These are phyloP conservation scores for Dynastes maya DNA, from an alignment of 2,888 invertebrate genomes.

Conservation along the genomic window DNA sequence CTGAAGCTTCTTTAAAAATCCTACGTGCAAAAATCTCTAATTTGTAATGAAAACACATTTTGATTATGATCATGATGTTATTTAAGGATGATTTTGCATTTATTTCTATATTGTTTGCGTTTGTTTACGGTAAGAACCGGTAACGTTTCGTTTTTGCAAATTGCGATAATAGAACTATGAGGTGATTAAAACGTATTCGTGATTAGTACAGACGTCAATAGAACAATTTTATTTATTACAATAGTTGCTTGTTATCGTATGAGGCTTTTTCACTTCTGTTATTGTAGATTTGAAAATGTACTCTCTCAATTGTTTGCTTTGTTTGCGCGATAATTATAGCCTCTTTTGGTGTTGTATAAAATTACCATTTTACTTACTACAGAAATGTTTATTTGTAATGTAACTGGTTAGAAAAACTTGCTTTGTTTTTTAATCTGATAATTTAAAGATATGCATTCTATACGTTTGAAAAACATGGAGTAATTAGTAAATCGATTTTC, in stretches of 20 bases:
- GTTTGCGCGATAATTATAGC: too few relatives aligned
- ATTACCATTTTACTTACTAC: too few relatives aligned
- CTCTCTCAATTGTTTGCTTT: too few relatives aligned
- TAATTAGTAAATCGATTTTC: too few relatives aligned
- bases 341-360: too few relatives aligned
- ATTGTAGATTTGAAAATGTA: too few relatives aligned
- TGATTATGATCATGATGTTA: background rate
- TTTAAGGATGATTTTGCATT: constrained; percentile 44
- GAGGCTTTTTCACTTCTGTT: too few relatives aligned
- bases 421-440: too few relatives aligned
- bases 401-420: too few relatives aligned
- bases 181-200: constrained; percentile 9
- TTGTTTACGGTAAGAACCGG: constrained; percentile 16
- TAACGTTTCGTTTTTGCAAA: constrained; percentile 17
- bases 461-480: too few relatives aligned
- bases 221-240: background rate
- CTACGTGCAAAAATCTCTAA: constrained; percentile 1
- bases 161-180: constrained; percentile 36
- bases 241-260: background rate
- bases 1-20: background rate
- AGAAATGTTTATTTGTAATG: too few relatives aligned
- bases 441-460: too few relatives aligned
- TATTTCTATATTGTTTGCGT: constrained; percentile 9
- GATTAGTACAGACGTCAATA: constrained; percentile 27
- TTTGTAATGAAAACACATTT: background rate